Evolutionary conservation across 2,797 vertebrate species (phyloP).

Genomic region (Microtus agrestis): DNA sequence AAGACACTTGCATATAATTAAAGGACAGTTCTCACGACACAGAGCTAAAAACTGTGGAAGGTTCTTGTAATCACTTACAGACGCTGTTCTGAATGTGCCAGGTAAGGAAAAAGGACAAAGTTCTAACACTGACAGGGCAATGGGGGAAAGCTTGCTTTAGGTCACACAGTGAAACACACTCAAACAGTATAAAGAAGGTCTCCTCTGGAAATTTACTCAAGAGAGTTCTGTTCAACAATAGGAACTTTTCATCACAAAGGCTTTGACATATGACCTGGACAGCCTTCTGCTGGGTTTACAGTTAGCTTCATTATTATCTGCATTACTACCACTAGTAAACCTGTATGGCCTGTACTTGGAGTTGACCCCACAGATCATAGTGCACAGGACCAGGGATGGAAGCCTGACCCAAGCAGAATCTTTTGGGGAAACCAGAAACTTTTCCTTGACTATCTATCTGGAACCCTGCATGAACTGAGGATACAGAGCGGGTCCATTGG

Average conservation of each 20-base stretch:
- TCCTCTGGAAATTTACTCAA: neutral
- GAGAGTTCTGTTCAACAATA: neutral
- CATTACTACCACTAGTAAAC: neutral
- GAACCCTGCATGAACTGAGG: neutral
- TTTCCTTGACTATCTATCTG: neutral
- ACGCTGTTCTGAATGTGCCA: neutral
- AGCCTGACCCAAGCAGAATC: neutral
- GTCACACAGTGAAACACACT: neutral
- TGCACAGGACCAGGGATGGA: neutral
- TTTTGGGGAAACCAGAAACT: neutral
- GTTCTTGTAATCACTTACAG: neutral
- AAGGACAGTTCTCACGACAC: neutral
- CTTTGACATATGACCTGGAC: neutral
- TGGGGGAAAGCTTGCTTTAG: neutral
- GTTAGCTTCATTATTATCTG: neutral
- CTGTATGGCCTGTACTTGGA: neutral
- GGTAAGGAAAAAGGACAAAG: slow-evolving; percentile 17
- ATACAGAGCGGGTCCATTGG: neutral
- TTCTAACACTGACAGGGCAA: neutral
- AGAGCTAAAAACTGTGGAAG: neutral
- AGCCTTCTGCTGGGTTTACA: neutral
- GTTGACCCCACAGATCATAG: neutral
- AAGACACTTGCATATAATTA: neutral
- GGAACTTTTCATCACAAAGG: neutral
- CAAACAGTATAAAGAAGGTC: neutral